A percentile compares a stretch with the other conserved stretches of the same genome.
Evolutionary conservation across 1,140 invertebrate genomes (phyloP).

Genomic region (Amphibalanus amphitrite): DNA sequence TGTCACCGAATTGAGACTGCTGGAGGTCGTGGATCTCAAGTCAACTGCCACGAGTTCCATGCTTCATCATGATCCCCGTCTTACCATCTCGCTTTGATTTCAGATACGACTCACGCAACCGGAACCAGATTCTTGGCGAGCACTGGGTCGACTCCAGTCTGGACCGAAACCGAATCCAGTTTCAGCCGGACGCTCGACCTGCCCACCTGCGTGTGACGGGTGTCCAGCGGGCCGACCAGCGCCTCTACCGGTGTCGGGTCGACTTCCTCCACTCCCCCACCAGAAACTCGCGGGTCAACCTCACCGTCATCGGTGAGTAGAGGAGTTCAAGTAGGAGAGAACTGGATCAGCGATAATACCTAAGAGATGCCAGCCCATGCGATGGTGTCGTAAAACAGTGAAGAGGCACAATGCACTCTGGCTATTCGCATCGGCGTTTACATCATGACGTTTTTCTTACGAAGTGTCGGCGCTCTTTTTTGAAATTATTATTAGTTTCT

Average conservation of each 20-base stretch:
- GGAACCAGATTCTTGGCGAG: not conserved
- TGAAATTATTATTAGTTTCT: too few relatives aligned
- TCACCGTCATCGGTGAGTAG: constrained; percentile 66
- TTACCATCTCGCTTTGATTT: not conserved
- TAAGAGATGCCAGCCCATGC: too few relatives aligned
- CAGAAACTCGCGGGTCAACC: constrained; percentile 62
- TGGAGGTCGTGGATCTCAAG: too few relatives aligned
- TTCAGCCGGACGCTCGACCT: constrained; percentile 44
- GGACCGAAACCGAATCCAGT: constrained; percentile 56
- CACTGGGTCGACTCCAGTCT: constrained; percentile 30
- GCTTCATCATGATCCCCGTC: too few relatives aligned
- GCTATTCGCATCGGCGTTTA: too few relatives aligned
- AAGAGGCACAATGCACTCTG: too few relatives aligned
- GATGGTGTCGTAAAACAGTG: too few relatives aligned
- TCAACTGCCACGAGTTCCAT: too few relatives aligned
- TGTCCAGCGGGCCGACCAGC: constrained; percentile 51
- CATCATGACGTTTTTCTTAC: too few relatives aligned
- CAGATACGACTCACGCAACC: not conserved
- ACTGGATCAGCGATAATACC: too few relatives aligned
- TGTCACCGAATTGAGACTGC: too few relatives aligned
- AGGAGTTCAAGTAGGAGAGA: constrained; percentile 4
- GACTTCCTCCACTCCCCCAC: constrained; percentile 76
- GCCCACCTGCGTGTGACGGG: constrained; percentile 52
- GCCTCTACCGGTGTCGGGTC: constrained; percentile 66
- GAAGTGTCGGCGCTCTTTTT: too few relatives aligned